Evolutionary conservation across 2,888 invertebrate species (phyloP).

Genomic region (Volucella inflata): DNA sequence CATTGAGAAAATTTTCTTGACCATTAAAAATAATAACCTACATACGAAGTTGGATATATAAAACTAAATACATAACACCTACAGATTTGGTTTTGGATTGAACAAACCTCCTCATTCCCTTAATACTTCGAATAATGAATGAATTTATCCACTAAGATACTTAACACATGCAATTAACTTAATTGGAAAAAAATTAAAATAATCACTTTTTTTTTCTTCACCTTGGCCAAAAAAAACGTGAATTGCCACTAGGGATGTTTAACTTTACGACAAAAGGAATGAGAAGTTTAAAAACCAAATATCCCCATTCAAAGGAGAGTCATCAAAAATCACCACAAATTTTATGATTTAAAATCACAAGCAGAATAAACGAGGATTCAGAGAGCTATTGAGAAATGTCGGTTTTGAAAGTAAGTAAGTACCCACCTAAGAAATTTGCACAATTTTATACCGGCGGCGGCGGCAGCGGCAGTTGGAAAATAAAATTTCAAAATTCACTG

Average conservation of each 20-base stretch:
- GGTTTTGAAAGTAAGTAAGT: not conserved
- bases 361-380: conserved; percentile 1
- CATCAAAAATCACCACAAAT: not conserved
- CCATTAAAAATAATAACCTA: too few species aligned
- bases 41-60: too few species aligned
- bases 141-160: conserved; percentile 18
- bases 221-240: not conserved
- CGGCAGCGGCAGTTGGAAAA: conserved; percentile 34
- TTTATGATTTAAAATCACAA: conserved; percentile 3
- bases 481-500: conserved; percentile 22
- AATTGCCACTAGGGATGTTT: not conserved
- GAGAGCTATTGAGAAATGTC: not conserved
- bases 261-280: not conserved
- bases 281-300: not conserved
- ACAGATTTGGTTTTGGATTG: too few species aligned
- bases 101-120: too few species aligned
- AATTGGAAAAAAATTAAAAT: conserved; percentile 16
- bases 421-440: conserved; percentile 45
- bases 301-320: too few species aligned
- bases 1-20: too few species aligned
- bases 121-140: conserved; percentile 10
- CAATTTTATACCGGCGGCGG: conserved; percentile 46
- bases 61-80: too few species aligned
- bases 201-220: conserved; percentile 16
- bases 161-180: conserved; percentile 37